These are phyloP conservation scores for Gasterosteus aculeatus DNA, from an alignment of 2,113 vertebrate genomes.

Conservation along the genomic window DNA sequence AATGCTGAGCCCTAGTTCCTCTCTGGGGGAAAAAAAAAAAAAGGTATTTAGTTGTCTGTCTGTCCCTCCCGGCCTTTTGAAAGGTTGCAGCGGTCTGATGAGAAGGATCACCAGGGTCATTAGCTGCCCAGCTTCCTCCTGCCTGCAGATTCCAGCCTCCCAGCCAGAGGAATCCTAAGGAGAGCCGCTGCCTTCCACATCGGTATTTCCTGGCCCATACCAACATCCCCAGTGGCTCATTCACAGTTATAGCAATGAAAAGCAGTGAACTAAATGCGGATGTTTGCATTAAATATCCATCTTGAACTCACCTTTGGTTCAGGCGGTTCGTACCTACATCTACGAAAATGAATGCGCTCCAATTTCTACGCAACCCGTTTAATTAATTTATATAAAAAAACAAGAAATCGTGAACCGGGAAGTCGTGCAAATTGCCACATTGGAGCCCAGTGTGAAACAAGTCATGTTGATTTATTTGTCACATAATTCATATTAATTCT, in stretches of 20 bases:
- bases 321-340: background rate
- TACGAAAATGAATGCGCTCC: background rate
- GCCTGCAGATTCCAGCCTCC: slow-evolving; percentile 67
- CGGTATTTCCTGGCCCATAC: slow-evolving; percentile 75
- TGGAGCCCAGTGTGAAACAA: no score
- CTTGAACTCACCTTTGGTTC: slow-evolving; percentile 17
- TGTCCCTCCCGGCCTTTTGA: slow-evolving; percentile 49
- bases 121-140: slow-evolving; percentile 65
- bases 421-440: background rate
- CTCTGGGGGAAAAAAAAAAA: slow-evolving; percentile 67
- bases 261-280: slow-evolving; percentile 37
- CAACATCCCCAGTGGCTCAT: slow-evolving; percentile 64
- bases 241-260: slow-evolving; percentile 49
- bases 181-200: slow-evolving; percentile 63
- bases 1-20: slow-evolving; percentile 76
- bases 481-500: no score
- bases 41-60: slow-evolving; percentile 55
- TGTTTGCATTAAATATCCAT: slow-evolving; percentile 27
- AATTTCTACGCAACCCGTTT: background rate
- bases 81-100: slow-evolving; percentile 53
- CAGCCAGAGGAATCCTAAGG: slow-evolving; percentile 66
- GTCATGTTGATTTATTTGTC: no score
- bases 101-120: slow-evolving; percentile 64
- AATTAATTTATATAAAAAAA: background rate
- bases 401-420: background rate